Percentiles rank a stretch among this genome's conserved stretches.
phyloP scores from a whole-genome alignment of 2,888 invertebrate genomes.

The Metallyticus violacea region DNA sequence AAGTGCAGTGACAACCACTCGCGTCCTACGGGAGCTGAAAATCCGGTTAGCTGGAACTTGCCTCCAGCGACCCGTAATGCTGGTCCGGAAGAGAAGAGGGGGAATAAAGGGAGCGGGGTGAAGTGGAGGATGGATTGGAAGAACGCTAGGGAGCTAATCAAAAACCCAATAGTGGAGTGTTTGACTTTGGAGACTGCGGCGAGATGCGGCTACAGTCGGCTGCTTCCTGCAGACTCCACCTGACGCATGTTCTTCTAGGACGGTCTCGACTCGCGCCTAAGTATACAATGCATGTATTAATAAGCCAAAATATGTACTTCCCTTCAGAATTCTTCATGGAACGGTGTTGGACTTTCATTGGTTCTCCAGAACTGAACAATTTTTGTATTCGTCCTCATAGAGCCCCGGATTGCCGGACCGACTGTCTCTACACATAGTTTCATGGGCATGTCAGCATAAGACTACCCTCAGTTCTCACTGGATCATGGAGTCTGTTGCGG shows the following conservation, averaged over 20 bases:
- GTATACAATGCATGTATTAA: too few species aligned
- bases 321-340: too few species aligned
- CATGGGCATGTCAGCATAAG: too few species aligned
- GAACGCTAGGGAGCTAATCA: conserved; percentile 34
- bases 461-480: too few species aligned
- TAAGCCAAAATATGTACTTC: too few species aligned
- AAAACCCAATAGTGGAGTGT: conserved; percentile 35
- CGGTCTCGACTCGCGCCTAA: background rate
- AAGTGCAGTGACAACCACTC: background rate
- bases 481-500: too few species aligned
- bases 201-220: background rate
- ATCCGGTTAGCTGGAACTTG: conserved; percentile 20
- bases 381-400: too few species aligned
- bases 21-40: background rate
- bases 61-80: conserved; percentile 26
- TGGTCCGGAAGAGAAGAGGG: background rate
- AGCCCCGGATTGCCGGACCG: too few species aligned
- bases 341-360: too few species aligned
- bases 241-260: background rate
- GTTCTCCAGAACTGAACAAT: too few species aligned
- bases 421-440: too few species aligned
- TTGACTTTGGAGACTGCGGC: conserved; percentile 28
- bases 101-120: background rate
- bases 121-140: conserved; percentile 22
- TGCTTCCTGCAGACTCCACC: background rate